Evolutionary conservation across 2,113 vertebrate genomes (phyloP).

Genomic region (Rutilus rutilus): DNA sequence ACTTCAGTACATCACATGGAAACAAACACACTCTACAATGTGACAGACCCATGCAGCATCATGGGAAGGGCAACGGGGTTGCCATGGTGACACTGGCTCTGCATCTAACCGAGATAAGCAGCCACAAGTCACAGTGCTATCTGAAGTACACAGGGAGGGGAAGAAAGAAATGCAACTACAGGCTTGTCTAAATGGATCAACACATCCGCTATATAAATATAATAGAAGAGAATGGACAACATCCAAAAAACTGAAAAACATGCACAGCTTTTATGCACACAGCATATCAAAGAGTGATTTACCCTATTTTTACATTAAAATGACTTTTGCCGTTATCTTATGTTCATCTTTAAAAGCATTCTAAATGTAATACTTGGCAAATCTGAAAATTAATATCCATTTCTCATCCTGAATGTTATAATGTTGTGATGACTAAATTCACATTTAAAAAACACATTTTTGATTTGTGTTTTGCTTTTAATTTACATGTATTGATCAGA

Average conservation of each 20-base stretch:
- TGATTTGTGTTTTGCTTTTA: too few relatives aligned
- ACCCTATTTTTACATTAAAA: neutral
- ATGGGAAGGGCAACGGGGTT: conserved; percentile 32
- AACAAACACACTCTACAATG: conserved; percentile 2
- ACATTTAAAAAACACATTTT: too few relatives aligned
- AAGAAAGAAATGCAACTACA: neutral
- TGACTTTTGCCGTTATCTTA: neutral
- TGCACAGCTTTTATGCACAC: neutral
- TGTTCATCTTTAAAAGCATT: neutral
- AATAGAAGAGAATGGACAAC: neutral
- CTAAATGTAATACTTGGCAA: neutral
- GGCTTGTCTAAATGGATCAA: neutral
- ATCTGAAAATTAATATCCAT: neutral
- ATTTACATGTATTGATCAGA: too few relatives aligned
- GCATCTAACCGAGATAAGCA: conserved; percentile 37
- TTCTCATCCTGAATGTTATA: neutral
- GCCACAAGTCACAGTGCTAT: conserved; percentile 28
- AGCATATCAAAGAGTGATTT: neutral
- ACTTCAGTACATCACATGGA: neutral
- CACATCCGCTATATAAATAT: neutral
- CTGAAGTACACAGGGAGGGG: neutral
- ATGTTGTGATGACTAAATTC: too few relatives aligned
- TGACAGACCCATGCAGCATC: neutral
- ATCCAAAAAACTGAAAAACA: neutral
- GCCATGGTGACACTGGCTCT: conserved; percentile 27